Conservation (phyloP, 2,113 vertebrate genomes). For the Oryzias celebensis region DNA sequence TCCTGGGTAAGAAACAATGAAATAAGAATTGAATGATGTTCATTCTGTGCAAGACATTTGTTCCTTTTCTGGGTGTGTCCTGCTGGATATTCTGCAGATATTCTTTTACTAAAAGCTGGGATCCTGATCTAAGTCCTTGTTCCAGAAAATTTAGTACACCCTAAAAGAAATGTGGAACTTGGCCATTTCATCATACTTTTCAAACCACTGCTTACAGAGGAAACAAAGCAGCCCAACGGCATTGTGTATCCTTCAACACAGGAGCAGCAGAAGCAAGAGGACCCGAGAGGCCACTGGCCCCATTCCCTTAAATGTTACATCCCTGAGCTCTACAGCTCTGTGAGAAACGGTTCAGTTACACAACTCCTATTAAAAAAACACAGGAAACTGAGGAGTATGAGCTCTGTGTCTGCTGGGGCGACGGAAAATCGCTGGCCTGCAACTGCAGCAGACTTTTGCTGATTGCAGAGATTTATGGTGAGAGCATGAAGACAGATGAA, state of each 20-base stretch:
- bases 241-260: background rate
- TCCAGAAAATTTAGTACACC: no score
- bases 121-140: no score
- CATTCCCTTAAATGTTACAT: background rate
- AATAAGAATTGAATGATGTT: constrained; percentile 30
- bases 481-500: background rate
- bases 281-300: background rate
- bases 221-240: background rate
- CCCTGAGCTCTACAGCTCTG: background rate
- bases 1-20: constrained; percentile 15
- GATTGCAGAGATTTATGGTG: background rate
- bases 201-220: background rate
- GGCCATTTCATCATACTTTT: no score
- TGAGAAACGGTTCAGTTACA: background rate
- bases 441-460: background rate
- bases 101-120: no score
- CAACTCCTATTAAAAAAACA: background rate
- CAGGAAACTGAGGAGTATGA: background rate
- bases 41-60: background rate
- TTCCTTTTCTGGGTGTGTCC: background rate
- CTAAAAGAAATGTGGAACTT: no score
- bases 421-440: background rate
- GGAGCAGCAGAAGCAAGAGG: background rate
- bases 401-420: background rate
- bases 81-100: background rate